Conservation (phyloP, 2,113 vertebrate species). For the Brienomyrus brachyistius region DNA sequence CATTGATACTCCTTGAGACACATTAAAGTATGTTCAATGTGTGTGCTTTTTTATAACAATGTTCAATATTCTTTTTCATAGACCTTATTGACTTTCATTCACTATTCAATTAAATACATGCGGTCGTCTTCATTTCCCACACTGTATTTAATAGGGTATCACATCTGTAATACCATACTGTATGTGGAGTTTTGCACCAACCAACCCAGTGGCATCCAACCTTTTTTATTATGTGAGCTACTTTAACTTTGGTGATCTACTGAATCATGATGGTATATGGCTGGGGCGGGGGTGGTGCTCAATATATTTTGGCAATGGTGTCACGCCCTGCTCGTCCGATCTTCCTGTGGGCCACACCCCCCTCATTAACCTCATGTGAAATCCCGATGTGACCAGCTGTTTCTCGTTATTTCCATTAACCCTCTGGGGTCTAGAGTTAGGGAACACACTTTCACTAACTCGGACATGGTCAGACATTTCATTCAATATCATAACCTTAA, state of each 20-base stretch:
- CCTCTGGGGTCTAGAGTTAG: too few species aligned
- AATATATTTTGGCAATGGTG: background rate
- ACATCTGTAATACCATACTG: background rate
- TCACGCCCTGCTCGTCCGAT: too few species aligned
- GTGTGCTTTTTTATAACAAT: background rate
- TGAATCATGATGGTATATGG: background rate
- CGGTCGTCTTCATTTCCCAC: background rate
- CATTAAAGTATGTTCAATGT: background rate
- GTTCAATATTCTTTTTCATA: background rate
- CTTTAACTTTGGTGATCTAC: background rate
- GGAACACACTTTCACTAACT: too few species aligned
- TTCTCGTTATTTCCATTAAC: too few species aligned
- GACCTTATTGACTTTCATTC: background rate
- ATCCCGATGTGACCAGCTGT: too few species aligned
- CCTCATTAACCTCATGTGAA: too few species aligned
- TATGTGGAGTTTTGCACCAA: background rate
- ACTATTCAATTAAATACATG: background rate
- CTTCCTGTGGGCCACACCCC: too few species aligned
- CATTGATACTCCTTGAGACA: background rate
- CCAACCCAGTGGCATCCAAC: background rate
- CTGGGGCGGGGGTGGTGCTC: background rate
- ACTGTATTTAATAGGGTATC: background rate
- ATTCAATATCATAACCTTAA: too few species aligned
- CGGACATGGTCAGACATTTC: too few species aligned
- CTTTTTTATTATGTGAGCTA: background rate